A percentile compares a stretch with the other conserved stretches of the same genome.
phyloP scores from a whole-genome alignment of 2,888 invertebrate genomes.

The Eilema sororculum region DNA sequence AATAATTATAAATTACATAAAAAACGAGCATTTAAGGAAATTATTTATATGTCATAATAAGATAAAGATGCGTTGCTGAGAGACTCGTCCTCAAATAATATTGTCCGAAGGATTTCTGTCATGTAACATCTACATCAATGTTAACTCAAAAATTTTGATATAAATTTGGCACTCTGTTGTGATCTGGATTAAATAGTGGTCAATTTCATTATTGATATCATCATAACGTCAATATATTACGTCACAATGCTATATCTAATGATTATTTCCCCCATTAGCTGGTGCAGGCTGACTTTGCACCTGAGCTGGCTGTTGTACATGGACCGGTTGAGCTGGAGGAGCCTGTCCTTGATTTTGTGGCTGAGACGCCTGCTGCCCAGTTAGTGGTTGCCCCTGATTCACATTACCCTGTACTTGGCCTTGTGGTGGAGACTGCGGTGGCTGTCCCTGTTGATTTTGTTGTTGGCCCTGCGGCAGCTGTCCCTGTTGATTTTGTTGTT shows the following conservation, averaged over 20 bases:
- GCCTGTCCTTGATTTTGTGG: constrained; percentile 48
- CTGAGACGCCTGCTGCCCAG: constrained; percentile 33
- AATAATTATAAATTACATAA: constrained; percentile 35
- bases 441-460: constrained; percentile 25
- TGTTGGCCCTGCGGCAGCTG: constrained; percentile 51
- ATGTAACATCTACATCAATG: neutral
- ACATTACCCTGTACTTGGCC: constrained; percentile 38
- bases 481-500: constrained; percentile 21
- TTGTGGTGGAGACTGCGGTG: constrained; percentile 49
- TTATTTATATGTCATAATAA: neutral
- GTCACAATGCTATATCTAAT: constrained; percentile 22
- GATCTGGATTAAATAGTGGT: constrained; percentile 37
- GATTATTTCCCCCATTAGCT: constrained; percentile 32
- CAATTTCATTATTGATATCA: constrained; percentile 19
- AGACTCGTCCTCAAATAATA: neutral
- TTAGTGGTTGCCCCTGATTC: constrained; percentile 39
- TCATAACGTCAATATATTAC: constrained; percentile 20
- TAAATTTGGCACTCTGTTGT: constrained; percentile 56
- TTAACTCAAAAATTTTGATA: constrained; percentile 13
- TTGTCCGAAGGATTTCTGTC: neutral
- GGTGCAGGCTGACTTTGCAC: constrained; percentile 46
- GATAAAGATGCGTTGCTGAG: neutral
- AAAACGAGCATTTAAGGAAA: constrained; percentile 39
- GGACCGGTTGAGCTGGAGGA: constrained; percentile 49
- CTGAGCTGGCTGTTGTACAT: constrained; percentile 31